Base-by-base conservation (phyloP, 2,888 invertebrate genomes). In the Caenorhabditis becei region DNA sequence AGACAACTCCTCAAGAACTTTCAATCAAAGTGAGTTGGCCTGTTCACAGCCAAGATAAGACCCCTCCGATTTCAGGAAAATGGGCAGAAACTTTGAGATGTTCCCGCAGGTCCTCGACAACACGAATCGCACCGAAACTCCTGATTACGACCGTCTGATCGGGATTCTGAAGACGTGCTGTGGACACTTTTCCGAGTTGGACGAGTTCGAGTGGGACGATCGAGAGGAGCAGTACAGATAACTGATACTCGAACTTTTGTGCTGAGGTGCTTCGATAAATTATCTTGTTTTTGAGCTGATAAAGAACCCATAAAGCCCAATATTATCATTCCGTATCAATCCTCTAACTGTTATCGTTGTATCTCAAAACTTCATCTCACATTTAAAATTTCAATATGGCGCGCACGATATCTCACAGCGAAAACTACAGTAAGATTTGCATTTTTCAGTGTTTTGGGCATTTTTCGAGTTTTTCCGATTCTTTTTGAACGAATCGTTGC, bases 121-220 rank as follows among this genome's bases (percentile, higher is more conserved):
- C 26, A 65, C 53, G 1, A 18, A 14, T 23, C 47, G 82, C 18
- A 77, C 77, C 0, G 77, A 82, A 8, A 37, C 51, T 10, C 82
- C 84, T 1, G 75, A 86, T 66, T 86, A 86, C 37, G 67, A 74
- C 14, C 56, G 75, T 11, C 49, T 85, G 16, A 63, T 66, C 11
- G 69, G 63, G 10, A 75, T 80, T 41, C 63, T 84, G 41, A 77
- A 74, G 32, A 67, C 69, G 35, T 72, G 79, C 56, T 78, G 81
- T 37, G 49, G 28, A 7, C 49, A 18, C 49, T 75, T 63, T 53
- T 65, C 69, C 37, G 83, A 83, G 7, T 51, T 44, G 18, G 58
- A 44, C 28, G 81, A 83, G 49, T 83, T 83, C 37, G 83, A 83
- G 54, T 83, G 83, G 83, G 83, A 83, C 20, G 75, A 81, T 35